Conservation (phyloP, 2,113 vertebrate genomes). For the Oncorhynchus tshawytscha region DNA sequence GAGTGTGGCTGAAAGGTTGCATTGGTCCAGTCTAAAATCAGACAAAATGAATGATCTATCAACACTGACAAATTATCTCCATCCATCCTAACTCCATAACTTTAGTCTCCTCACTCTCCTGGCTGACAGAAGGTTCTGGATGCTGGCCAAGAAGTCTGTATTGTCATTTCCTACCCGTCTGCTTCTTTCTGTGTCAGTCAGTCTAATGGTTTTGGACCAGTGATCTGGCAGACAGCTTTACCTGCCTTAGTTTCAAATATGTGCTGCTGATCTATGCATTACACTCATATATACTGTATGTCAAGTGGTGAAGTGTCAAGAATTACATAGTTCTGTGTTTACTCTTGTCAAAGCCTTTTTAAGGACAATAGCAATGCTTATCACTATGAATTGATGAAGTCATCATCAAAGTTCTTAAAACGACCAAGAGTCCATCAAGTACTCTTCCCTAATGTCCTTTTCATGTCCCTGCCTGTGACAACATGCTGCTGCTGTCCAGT, state of each 20-base stretch:
- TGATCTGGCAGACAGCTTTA: conserved; percentile 6
- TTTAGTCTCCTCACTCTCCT: not conserved
- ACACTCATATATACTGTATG: conserved; percentile 23
- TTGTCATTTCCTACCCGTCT: conserved; percentile 13
- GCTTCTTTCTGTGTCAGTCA: conserved; percentile 27
- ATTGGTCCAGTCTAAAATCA: not conserved
- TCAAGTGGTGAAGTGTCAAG: not conserved
- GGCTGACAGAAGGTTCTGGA: not conserved
- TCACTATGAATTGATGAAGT: no score
- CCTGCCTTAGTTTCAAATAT: not conserved
- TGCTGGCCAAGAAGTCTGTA: conserved; percentile 9
- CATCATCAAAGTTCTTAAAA: no score
- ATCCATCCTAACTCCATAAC: not conserved
- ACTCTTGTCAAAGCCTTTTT: no score
- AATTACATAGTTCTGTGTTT: no score
- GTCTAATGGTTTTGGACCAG: conserved; percentile 4
- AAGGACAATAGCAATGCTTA: no score
- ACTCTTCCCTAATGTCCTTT: no score
- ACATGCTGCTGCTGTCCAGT: no score
- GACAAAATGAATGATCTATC: not conserved
- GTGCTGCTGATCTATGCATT: conserved; percentile 42
- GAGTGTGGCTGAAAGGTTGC: not conserved
- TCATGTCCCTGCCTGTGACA: no score
- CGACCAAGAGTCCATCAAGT: no score
- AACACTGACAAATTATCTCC: not conserved